Evolutionary conservation across 2,888 invertebrate genomes (phyloP).

Genomic region (Agrotis ipsilon): DNA sequence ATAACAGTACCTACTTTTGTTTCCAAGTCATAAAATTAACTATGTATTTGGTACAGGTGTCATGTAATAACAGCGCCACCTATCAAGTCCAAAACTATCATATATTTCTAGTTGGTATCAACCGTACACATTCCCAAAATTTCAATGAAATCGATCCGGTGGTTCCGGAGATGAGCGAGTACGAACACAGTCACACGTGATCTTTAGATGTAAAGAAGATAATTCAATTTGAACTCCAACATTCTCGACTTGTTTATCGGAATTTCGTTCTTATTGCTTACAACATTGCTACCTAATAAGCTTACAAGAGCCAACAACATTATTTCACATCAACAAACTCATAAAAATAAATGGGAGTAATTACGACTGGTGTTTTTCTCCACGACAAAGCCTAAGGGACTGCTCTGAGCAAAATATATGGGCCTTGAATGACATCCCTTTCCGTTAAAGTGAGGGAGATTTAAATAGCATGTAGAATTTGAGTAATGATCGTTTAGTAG

Average conservation of each 20-base stretch:
- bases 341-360: slow-evolving; percentile 66
- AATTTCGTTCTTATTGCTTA: slow-evolving; percentile 26
- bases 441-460: slow-evolving; percentile 39
- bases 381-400: slow-evolving; percentile 59
- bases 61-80: too few relatives aligned
- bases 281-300: slow-evolving; percentile 27
- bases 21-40: background rate
- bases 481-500: slow-evolving; percentile 13
- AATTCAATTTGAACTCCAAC: slow-evolving; percentile 6
- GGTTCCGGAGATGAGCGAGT: too few relatives aligned
- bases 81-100: too few relatives aligned
- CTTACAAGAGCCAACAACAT: slow-evolving; percentile 49
- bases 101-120: too few relatives aligned
- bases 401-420: slow-evolving; percentile 55
- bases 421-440: slow-evolving; percentile 51
- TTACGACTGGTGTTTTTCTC: slow-evolving; percentile 61
- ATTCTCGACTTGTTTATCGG: slow-evolving; percentile 15
- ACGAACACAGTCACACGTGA: too few relatives aligned
- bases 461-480: slow-evolving; percentile 44
- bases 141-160: too few relatives aligned
- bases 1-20: background rate
- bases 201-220: background rate
- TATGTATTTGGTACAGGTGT: too few relatives aligned
- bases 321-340: slow-evolving; percentile 64
- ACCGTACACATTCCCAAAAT: too few relatives aligned